A percentile compares a stretch with the other conserved stretches of the same genome.
phyloP scores from a whole-genome alignment of 2,113 vertebrate genomes.

The Hemiscyllium ocellatum region DNA sequence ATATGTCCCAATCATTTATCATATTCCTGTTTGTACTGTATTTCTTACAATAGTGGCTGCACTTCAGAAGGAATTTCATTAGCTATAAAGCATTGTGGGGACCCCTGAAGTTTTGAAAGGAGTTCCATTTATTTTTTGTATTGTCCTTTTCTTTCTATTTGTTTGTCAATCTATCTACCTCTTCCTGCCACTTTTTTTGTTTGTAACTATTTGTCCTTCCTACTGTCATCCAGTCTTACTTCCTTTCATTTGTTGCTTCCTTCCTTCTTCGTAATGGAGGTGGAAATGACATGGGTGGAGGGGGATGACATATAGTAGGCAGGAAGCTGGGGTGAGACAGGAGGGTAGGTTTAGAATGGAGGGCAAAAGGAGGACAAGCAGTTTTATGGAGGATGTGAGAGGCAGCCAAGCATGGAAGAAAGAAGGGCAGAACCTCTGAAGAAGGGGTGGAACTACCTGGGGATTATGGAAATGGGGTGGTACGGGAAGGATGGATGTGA shows the following conservation, averaged over 20 bases:
- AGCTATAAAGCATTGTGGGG: neutral
- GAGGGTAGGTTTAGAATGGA: neutral
- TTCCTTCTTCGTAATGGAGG: neutral
- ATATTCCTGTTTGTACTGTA: neutral
- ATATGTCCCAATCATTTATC: neutral
- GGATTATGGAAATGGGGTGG: no score
- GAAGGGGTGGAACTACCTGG: no score
- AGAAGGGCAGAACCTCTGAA: no score
- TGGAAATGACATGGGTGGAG: neutral
- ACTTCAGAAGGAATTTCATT: neutral
- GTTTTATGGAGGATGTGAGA: no score
- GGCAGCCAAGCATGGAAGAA: no score
- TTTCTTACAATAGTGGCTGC: neutral
- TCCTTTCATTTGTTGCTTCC: neutral
- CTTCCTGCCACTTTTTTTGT: no score
- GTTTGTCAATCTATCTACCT: no score
- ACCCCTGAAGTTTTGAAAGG: neutral
- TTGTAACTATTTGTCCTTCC: no score
- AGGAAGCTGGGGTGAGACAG: neutral
- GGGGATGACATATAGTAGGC: neutral
- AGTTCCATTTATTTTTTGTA: neutral
- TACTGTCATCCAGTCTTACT: neutral
- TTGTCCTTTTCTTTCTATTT: neutral
- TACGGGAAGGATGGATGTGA: no score
- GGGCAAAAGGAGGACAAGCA: neutral